phyloP scores from a whole-genome alignment of 2,888 invertebrate genomes.

The Hartigia nigra region DNA sequence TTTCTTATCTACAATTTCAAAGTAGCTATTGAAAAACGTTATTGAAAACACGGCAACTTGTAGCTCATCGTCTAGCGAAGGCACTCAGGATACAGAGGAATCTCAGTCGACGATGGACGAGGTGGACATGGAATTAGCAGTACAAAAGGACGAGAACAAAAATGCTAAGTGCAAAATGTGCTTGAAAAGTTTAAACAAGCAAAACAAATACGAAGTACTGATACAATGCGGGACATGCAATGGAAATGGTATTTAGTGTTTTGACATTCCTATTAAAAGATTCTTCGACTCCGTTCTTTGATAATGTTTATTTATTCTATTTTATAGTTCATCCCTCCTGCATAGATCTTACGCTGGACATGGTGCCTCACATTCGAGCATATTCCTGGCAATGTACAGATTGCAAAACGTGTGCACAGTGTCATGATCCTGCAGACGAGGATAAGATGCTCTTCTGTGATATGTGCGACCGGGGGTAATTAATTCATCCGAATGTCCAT shows the following conservation, averaged over 20 bases:
- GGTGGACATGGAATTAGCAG: conserved; percentile 59
- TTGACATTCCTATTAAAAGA: background rate
- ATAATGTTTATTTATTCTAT: conserved; percentile 2
- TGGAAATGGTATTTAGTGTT: conserved; percentile 72
- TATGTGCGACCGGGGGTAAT: conserved; percentile 88
- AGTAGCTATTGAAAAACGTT: conserved; percentile 6
- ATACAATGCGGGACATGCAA: conserved; percentile 73
- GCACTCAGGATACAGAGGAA: conserved; percentile 64
- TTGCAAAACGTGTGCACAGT: conserved; percentile 90
- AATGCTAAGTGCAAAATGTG: conserved; percentile 68
- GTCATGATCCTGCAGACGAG: conserved; percentile 84
- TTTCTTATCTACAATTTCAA: background rate
- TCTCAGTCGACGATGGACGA: conserved; percentile 65
- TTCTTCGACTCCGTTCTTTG: background rate
- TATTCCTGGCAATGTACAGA: conserved; percentile 96
- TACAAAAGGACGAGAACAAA: conserved; percentile 56
- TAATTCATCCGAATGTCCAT: background rate
- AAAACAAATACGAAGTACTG: conserved; percentile 68
- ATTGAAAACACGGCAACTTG: conserved; percentile 21
- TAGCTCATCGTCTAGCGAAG: conserved; percentile 66
- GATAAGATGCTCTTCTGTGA: conserved; percentile 96
- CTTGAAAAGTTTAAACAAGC: conserved; percentile 65
- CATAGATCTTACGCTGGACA: conserved; percentile 84
- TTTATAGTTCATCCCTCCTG: conserved; percentile 85
- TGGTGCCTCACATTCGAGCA: conserved; percentile 83